A percentile compares a stretch with the other conserved stretches of the same genome.
Evolutionary conservation across 2,888 invertebrate species (phyloP).

Genomic region (Drosophila atripex): DNA sequence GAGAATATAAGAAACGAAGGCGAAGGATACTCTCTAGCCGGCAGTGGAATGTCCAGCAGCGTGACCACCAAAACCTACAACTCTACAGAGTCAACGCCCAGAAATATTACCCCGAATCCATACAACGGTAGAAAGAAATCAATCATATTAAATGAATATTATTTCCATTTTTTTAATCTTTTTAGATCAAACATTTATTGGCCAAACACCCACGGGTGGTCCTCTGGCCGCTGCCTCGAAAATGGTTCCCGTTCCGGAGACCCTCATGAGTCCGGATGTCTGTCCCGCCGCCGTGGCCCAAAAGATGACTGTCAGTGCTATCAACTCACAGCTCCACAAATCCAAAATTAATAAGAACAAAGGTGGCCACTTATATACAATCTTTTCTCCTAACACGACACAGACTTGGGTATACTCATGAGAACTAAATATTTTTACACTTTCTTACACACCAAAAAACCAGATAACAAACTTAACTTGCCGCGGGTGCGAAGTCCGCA

Average conservation of each 20-base stretch:
- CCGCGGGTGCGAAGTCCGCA: conserved; percentile 82
- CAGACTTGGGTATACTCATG: neutral
- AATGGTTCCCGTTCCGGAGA: conserved; percentile 94
- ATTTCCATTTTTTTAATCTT: neutral
- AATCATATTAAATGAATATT: too few species aligned
- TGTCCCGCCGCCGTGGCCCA: conserved; percentile 82
- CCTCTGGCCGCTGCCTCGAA: conserved; percentile 92
- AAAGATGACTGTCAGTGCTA: conserved; percentile 77
- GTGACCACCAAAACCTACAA: conserved; percentile 79
- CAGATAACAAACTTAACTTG: conserved; percentile 82
- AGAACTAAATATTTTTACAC: conserved; percentile 2
- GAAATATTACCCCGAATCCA: conserved; percentile 82
- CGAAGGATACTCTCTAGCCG: conserved; percentile 85
- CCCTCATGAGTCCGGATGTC: conserved; percentile 92
- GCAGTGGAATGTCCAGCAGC: conserved; percentile 71
- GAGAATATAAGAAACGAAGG: conserved; percentile 83
- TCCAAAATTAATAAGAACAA: conserved; percentile 82
- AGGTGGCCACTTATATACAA: conserved; percentile 62
- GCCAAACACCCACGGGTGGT: conserved; percentile 72
- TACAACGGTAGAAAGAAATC: conserved; percentile 75
- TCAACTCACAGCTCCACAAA: conserved; percentile 80
- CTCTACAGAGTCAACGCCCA: conserved; percentile 82
- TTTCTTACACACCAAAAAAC: conserved; percentile 4
- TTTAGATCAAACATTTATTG: conserved; percentile 75
- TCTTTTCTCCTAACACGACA: neutral